These are phyloP conservation scores for Apostichopus japonicus DNA, from an alignment of 35 echinoderm and acorn worm genomes.

Conservation along the genomic window DNA sequence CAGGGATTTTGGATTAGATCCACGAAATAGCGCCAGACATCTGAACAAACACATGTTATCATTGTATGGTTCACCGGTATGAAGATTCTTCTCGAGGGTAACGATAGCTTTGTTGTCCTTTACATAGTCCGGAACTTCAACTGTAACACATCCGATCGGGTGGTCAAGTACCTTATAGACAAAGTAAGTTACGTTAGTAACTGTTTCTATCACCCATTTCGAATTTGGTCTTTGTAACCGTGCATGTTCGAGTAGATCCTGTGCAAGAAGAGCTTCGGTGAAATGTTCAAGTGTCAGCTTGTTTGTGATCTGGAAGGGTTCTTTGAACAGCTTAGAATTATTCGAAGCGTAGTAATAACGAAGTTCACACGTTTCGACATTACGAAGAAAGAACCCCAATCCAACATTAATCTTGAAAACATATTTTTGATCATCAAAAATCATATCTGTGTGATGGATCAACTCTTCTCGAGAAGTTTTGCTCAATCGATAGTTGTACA, in stretches of 20 bases:
- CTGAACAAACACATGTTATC: constrained; percentile 67
- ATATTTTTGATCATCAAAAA: constrained; percentile 39
- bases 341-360: constrained; percentile 45
- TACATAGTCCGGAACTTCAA: constrained; percentile 36
- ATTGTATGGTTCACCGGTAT: not conserved
- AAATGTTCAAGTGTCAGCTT: constrained; percentile 10
- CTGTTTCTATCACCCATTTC: constrained; percentile 31
- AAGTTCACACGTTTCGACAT: constrained; percentile 41
- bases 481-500: constrained; percentile 1
- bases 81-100: constrained; percentile 1
- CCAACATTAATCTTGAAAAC: constrained; percentile 55
- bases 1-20: not conserved
- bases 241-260: constrained; percentile 49
- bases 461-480: not conserved
- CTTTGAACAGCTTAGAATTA: constrained; percentile 34
- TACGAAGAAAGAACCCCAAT: constrained; percentile 60
- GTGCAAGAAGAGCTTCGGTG: not conserved
- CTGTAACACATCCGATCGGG: constrained; percentile 37
- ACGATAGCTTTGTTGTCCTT: constrained; percentile 50
- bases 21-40: constrained; percentile 57
- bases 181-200: constrained; percentile 51
- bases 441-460: not conserved
- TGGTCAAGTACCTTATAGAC: constrained; percentile 54
- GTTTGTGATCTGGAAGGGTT: constrained; percentile 40
- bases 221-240: constrained; percentile 50